Base-by-base conservation (phyloP, 2,888 invertebrate species). In the Venusia cambrica region DNA sequence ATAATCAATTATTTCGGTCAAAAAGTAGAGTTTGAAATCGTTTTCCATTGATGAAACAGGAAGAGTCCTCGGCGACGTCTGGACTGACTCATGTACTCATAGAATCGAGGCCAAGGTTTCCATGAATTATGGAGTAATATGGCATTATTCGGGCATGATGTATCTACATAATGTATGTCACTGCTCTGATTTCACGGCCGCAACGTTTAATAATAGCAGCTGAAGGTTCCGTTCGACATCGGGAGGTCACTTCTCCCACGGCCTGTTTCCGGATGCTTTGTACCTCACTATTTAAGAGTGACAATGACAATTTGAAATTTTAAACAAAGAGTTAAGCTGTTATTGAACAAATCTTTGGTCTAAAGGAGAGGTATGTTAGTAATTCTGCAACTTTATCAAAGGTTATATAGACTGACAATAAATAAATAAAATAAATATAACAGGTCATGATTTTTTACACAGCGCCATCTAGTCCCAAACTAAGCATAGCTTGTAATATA, bases 111-210 rank as follows among this genome's bases (percentile, higher is more conserved):
- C 79, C 84, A 84, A 87, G 85, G 84, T 67, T 69, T 65, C 69
- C 66, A 76, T 85, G 84, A 83, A 81, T 85, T 84, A 87, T 84
- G 79, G 80, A 84, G 73, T 76, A 73, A n/a, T 77, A 83, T 80
- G 79, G 81, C 77, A 79, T 81, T 83, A 84, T 83, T 83, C 77
- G 70, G 78, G 66, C 67, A 66, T 73, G 65, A 79, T 80, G 76
- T n/a, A n/a, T n/a, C n/a, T n/a, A n/a, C n/a, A n/a, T n/a, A n/a
- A n/a, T n/a, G n/a, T 83, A 58, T 79, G 79, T 73, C 76, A 73
- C 74, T 72, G 78, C 72, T 79, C 77, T 70, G 73, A 68, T 80
- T 83, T 81, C 79, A 80, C 75, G 83, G 83, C 69, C 83, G 73
- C 67, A 69, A 62, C 74, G 39, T 62, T 73, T 73, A 76, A 74